Percentiles rank a stretch among this genome's conserved stretches.
Conservation (phyloP, 2,797 vertebrate species). For the Peromyscus eremicus region DNA sequence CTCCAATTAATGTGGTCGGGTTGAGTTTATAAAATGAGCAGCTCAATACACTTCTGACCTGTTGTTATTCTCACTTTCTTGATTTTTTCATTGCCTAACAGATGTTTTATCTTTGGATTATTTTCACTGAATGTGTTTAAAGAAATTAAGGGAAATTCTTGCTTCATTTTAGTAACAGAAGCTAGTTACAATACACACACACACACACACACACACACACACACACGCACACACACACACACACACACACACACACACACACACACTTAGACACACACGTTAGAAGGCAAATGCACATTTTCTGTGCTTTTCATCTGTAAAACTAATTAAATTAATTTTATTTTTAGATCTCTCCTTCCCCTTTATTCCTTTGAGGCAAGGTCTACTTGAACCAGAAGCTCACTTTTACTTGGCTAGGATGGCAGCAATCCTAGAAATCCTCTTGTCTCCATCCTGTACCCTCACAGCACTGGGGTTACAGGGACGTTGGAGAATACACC, state of each 20-base stretch:
- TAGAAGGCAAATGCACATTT: conserved; percentile 54
- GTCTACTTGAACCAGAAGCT: background rate
- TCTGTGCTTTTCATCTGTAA: conserved; percentile 25
- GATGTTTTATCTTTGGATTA: conserved; percentile 51
- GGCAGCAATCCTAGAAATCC: background rate
- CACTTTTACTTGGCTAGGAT: background rate
- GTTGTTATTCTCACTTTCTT: conserved; percentile 25
- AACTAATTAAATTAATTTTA: background rate
- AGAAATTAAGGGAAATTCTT: conserved; percentile 2
- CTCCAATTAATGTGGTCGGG: conserved; percentile 50
- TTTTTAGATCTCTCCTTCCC: background rate
- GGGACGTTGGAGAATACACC: background rate
- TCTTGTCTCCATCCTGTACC: background rate
- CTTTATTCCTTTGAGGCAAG: background rate
- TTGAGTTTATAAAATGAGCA: conserved; percentile 62
- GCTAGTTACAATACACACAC: background rate
- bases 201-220: background rate
- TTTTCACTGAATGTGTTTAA: background rate
- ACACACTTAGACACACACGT: background rate
- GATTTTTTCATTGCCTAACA: background rate
- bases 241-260: background rate
- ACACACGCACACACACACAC: background rate
- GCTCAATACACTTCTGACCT: background rate
- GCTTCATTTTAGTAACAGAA: conserved; percentile 44
- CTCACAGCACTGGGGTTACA: background rate